A percentile compares a stretch with the other conserved stretches of the same genome.
These are phyloP conservation scores for Gryllus bimaculatus DNA, from an alignment of 1,140 invertebrate species.

Conservation along the genomic window DNA sequence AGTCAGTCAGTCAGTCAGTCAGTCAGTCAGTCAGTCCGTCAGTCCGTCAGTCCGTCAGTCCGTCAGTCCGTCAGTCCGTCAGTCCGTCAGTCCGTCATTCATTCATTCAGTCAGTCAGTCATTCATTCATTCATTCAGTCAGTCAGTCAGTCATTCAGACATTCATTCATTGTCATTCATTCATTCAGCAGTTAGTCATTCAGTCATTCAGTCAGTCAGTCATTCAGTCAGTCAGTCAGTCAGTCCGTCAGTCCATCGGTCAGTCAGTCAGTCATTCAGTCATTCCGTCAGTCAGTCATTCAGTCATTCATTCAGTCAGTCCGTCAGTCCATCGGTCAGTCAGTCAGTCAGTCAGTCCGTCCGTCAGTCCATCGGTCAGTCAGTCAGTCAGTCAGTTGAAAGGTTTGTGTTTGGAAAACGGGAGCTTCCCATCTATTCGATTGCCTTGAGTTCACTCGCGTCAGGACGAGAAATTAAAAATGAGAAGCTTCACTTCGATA, in stretches of 20 bases:
- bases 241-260: no score
- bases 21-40: conserved; percentile 15
- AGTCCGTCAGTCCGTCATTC: conserved; percentile 10
- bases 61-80: neutral
- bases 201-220: conserved; percentile 12
- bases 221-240: conserved; percentile 13
- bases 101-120: conserved; percentile 12
- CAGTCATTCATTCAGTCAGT: conserved; percentile 8
- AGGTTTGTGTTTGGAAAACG: no score
- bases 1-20: conserved; percentile 11
- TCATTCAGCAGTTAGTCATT: neutral
- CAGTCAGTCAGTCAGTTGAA: neutral
- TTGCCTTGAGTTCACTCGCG: no score
- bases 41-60: conserved; percentile 16
- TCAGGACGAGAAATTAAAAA: no score
- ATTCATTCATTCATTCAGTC: conserved; percentile 9
- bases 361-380: no score
- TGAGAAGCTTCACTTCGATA: no score
- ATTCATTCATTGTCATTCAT: conserved; percentile 13
- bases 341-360: no score
- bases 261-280: conserved; percentile 7
- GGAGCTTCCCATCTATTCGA: no score
- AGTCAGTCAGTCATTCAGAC: conserved; percentile 15
- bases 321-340: no score
- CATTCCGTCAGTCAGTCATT: conserved; percentile 8